These are phyloP conservation scores for Aphis craccivora DNA, from an alignment of 1,140 invertebrate genomes.

Conservation along the genomic window DNA sequence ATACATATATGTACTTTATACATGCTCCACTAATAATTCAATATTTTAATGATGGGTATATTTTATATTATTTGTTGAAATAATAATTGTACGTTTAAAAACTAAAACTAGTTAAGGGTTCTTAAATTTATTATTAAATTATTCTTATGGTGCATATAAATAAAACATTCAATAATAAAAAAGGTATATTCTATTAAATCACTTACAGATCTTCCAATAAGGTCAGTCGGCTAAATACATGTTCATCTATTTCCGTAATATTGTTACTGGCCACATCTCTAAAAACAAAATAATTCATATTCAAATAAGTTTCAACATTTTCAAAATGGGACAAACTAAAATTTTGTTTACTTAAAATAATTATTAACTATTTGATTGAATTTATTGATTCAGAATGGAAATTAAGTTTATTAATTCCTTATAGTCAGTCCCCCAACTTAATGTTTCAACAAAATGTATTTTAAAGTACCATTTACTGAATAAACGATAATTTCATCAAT, in stretches of 20 bases:
- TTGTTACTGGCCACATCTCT: conserved; percentile 66
- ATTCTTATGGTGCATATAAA: neutral
- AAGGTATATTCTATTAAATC: conserved; percentile 40
- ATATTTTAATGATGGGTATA: neutral
- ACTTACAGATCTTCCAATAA: conserved; percentile 68
- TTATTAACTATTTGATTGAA: neutral
- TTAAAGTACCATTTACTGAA: neutral
- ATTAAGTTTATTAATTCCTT: neutral
- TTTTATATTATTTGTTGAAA: neutral
- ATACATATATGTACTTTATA: neutral
- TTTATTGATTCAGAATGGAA: neutral
- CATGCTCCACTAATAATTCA: neutral
- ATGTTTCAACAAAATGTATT: neutral
- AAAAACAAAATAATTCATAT: conserved; percentile 59
- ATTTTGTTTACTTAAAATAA: conserved; percentile 13
- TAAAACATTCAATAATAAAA: neutral
- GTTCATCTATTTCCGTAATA: conserved; percentile 65
- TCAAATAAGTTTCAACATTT: neutral
- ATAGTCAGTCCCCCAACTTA: no score
- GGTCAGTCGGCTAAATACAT: conserved; percentile 65
- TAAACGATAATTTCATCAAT: neutral
- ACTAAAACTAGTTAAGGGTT: neutral
- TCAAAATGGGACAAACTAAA: neutral
- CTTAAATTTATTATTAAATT: neutral
- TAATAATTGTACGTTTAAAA: neutral